Evolutionary conservation across 2,797 vertebrate genomes (phyloP).

Genomic region (Clarias fuscus): DNA sequence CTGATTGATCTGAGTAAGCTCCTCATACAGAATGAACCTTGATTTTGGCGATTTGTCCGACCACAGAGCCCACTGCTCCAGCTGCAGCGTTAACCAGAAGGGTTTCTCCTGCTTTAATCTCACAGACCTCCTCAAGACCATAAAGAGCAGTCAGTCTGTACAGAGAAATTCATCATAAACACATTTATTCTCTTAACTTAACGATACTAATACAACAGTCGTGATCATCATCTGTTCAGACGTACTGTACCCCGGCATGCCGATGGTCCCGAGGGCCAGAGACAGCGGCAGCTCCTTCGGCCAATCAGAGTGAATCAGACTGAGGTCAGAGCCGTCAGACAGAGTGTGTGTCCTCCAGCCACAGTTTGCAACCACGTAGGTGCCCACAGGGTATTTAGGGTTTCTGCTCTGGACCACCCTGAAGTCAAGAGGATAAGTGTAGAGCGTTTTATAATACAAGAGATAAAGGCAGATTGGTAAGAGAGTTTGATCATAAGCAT

Average conservation of each 20-base stretch:
- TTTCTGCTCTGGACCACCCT: slow-evolving; percentile 86
- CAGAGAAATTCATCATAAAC: neutral
- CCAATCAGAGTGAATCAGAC: slow-evolving; percentile 73
- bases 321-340: slow-evolving; percentile 72
- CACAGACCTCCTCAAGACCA: slow-evolving; percentile 82
- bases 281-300: slow-evolving; percentile 76
- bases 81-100: slow-evolving; percentile 88
- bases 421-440: neutral
- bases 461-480: neutral
- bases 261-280: slow-evolving; percentile 81
- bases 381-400: slow-evolving; percentile 72
- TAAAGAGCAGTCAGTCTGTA: slow-evolving; percentile 84
- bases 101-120: slow-evolving; percentile 79
- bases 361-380: slow-evolving; percentile 39
- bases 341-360: slow-evolving; percentile 86
- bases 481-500: neutral
- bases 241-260: slow-evolving; percentile 92
- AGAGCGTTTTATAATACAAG: neutral
- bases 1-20: neutral
- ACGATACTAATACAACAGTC: neutral
- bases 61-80: slow-evolving; percentile 86
- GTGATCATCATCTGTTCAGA: neutral
- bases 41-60: slow-evolving; percentile 87
- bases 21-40: slow-evolving; percentile 55
- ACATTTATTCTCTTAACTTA: neutral